Conservation (phyloP, 2,113 vertebrate species). For the Formicarius rufipectus region DNA sequence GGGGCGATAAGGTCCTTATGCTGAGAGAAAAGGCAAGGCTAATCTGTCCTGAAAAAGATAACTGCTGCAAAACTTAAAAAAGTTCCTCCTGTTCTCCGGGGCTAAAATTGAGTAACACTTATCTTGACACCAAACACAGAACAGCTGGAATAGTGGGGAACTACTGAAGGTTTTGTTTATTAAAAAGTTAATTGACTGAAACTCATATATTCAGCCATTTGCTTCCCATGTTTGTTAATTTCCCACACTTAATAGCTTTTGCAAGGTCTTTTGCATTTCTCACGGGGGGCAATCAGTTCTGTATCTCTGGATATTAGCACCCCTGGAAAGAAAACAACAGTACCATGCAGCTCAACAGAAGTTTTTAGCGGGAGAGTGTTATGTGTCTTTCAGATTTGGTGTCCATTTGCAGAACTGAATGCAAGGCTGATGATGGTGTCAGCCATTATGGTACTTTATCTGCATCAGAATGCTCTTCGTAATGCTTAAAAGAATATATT, state of each 20-base stretch:
- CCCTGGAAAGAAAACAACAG: slow-evolving; percentile 32
- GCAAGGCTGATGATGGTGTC: background rate
- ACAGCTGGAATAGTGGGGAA: background rate
- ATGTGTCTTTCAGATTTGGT: background rate
- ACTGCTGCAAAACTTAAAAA: background rate
- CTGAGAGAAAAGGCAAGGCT: background rate
- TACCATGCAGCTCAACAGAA: background rate
- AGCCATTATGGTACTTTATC: background rate
- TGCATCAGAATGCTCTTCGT: background rate
- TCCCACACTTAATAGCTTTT: slow-evolving; percentile 42
- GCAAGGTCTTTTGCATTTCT: slow-evolving; percentile 33
- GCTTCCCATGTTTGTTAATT: slow-evolving; percentile 17
- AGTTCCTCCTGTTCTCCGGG: background rate
- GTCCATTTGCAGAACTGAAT: background rate
- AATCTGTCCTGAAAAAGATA: background rate
- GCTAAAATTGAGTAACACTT: background rate
- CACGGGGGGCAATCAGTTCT: background rate
- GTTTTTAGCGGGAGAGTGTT: background rate
- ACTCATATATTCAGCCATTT: slow-evolving; percentile 26
- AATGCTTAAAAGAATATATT: background rate
- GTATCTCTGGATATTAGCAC: slow-evolving; percentile 40
- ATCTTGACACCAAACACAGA: slow-evolving; percentile 22
- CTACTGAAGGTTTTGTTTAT: slow-evolving; percentile 3
- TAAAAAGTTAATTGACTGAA: slow-evolving; percentile 39
- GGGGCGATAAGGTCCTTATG: background rate